Base-by-base conservation (phyloP, 2,797 vertebrate species). In the Pterois miles region DNA sequence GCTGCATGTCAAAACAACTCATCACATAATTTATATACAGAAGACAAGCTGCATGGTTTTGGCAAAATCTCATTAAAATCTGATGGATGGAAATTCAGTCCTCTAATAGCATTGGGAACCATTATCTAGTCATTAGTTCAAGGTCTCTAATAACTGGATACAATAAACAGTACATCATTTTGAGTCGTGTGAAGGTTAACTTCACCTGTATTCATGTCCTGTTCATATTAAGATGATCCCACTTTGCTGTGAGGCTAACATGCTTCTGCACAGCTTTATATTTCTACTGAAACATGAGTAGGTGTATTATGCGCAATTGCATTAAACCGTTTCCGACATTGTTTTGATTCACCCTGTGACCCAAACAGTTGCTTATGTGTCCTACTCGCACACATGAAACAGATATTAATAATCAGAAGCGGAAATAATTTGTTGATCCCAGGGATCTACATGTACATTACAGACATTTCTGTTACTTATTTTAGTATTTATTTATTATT, bases 1-100 rank as follows among this genome's bases (percentile, higher is more conserved):
- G 53, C n/a, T 70, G 68, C 25, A n/a, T 5, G 74, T 88, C 80
- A 81, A 80, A 84, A 84, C 64, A 84, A 34, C 29, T 81, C 72
- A 76, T 82, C 74, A 57, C n/a, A 48, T 14, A n/a, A 16, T 36
- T 80, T 53, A 74, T 46, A 79, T 46, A 63, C 48, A 22, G 40
- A 63, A 9, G 18, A 69, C 14, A 68, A 68, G 67, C n/a, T 29
- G 22, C 56, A 56, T 52, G 54, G 14, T 76, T 88, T 84, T 20
- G 53, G 12, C 31, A 65, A 71, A 82, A 82, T 75, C 62, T 29
- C 34, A 81, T 87, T 87, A 73, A 81, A 72, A 38, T 65, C 13
- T 69, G 65, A 84, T 38, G 4, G 65, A 74, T 71, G 31, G 4
- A 38, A 80, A 72, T 65, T 36, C 52, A 25, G 8, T 78, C 12